These are phyloP conservation scores for Plagiodera versicolora DNA, from an alignment of 2,888 invertebrate species.

Conservation along the genomic window DNA sequence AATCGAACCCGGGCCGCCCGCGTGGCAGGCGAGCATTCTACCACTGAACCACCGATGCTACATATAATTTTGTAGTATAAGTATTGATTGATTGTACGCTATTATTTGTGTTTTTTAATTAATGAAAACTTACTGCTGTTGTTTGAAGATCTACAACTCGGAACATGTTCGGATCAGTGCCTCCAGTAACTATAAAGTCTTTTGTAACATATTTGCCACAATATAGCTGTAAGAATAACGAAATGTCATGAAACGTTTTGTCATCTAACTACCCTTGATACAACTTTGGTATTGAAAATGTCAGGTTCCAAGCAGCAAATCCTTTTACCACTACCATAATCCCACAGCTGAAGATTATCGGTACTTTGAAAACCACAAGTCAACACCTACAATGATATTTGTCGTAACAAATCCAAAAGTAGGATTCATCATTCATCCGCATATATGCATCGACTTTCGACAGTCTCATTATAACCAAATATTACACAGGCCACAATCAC, in stretches of 20 bases:
- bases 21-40: conserved; percentile 58
- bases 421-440: too few relatives aligned
- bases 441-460: too few relatives aligned
- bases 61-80: too few relatives aligned
- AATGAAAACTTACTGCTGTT: conserved; percentile 57
- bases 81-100: too few relatives aligned
- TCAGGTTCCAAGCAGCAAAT: conserved; percentile 64
- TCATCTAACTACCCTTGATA: too few relatives aligned
- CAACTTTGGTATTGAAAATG: conserved; percentile 45
- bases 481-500: conserved; percentile 6
- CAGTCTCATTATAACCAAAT: too few relatives aligned
- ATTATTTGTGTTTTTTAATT: background rate
- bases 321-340: conserved; percentile 66
- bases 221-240: conserved; percentile 60
- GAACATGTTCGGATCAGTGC: conserved; percentile 63
- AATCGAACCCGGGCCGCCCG: conserved; percentile 58
- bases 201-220: conserved; percentile 64
- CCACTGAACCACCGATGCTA: conserved; percentile 57
- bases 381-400: conserved; percentile 60
- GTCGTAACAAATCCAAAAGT: too few relatives aligned
- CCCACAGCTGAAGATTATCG: conserved; percentile 66
- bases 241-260: background rate
- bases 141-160: conserved; percentile 64
- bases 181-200: conserved; percentile 63
- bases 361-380: conserved; percentile 68